Evolutionary conservation across 2,888 invertebrate genomes (phyloP).

Genomic region (Callimorpha dominula): DNA sequence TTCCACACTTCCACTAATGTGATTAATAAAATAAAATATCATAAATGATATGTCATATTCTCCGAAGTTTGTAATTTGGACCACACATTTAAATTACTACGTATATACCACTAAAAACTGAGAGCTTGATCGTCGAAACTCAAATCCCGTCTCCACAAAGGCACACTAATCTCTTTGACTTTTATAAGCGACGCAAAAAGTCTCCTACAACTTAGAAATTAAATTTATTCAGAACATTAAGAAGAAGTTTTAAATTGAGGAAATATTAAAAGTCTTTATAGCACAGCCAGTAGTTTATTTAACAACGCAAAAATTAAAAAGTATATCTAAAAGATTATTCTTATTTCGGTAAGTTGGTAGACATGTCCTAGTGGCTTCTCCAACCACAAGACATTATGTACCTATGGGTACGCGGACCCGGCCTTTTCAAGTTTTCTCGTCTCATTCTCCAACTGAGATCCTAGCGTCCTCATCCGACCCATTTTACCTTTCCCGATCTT

Average conservation of each 20-base stretch:
- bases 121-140: slow-evolving; percentile 40
- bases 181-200: slow-evolving; percentile 29
- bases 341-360: too few species aligned
- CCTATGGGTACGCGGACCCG: too few species aligned
- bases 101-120: slow-evolving; percentile 35
- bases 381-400: too few species aligned
- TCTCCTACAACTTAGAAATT: slow-evolving; percentile 28
- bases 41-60: neutral
- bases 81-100: slow-evolving; percentile 31
- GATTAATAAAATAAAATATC: too few species aligned
- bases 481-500: too few species aligned
- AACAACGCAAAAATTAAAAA: neutral
- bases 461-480: too few species aligned
- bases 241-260: slow-evolving; percentile 25
- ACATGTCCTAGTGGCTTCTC: too few species aligned
- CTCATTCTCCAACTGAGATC: too few species aligned
- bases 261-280: neutral
- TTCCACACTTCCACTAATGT: too few species aligned
- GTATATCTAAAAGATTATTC: neutral
- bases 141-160: slow-evolving; percentile 38
- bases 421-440: too few species aligned
- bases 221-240: slow-evolving; percentile 45
- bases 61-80: slow-evolving; percentile 1
- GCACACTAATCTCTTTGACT: slow-evolving; percentile 29
- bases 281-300: neutral